Evolutionary conservation across 2,113 vertebrate genomes (phyloP), one percentile per base, ranked within the genome.

Genomic region (Siphamia tubifer): DNA sequence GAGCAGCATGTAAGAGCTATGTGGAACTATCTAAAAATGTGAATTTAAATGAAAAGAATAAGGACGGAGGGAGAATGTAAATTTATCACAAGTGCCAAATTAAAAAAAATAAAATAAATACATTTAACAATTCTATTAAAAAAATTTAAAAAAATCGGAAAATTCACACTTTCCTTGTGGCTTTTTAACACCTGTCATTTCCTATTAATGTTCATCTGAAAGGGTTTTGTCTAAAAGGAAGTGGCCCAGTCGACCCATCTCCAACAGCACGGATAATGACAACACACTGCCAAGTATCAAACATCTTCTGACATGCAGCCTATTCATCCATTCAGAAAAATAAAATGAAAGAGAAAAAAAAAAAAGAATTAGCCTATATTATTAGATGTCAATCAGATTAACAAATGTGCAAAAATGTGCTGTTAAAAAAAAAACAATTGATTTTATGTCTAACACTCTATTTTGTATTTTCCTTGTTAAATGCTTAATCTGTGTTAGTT

Each of bases 21-120:
- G 55, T 53, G 89, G 87, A 88, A 67, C 34, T 57, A 77, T 72
- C 77, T 81, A 42, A 93, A 91, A 92, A 91, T 92, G 90, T 90
- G 35, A 68, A 16, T 38, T 8, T 90, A 89, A n/a, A n/a, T n/a
- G n/a, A n/a, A n/a, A 90, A 90, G 87, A 81, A 57, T 52, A 44
- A 70, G 81, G 72, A 78, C 84, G 87, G 82, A 68, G 78, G 24
- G 51, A 72, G 61, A 81, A 85, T 9, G 3, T 0, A 1, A 27
- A 0, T 54, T 21, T 2, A 12, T 10, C 4, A 30, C 2, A 48
- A 16, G 39, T 3, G 4, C 1, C 21, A 0, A 25, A 32, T n/a
- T 17, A 38, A n/a, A n/a, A n/a, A n/a, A n/a, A n/a, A n/a, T n/a
- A n/a, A n/a, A n/a, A n/a, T n/a, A n/a, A n/a, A n/a, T n/a, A n/a